Evolutionary conservation across 1,140 invertebrate species (phyloP).

Genomic region (Macrosteles quadrilineatus): DNA sequence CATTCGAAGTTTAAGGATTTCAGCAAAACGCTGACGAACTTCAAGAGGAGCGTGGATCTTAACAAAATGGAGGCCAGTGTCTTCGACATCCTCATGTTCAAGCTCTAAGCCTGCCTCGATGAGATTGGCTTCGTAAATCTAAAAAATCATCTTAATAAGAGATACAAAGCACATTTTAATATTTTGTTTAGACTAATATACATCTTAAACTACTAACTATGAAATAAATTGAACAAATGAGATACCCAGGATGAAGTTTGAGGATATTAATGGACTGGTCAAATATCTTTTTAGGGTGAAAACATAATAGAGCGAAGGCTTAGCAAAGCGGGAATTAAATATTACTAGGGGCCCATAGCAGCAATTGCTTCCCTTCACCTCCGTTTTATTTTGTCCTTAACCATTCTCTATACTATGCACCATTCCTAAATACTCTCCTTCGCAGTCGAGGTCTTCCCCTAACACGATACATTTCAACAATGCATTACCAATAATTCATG

Average conservation of each 20-base stretch:
- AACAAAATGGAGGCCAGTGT: slow-evolving; percentile 63
- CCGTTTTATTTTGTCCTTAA: too few species aligned
- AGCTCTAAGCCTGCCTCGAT: slow-evolving; percentile 65
- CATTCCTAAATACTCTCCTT: too few species aligned
- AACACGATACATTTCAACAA: too few species aligned
- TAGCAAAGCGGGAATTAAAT: not conserved
- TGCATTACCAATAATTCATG: too few species aligned
- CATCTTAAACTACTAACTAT: not conserved
- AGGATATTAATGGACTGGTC: not conserved
- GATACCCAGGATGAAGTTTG: too few species aligned
- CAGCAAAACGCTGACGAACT: slow-evolving; percentile 84
- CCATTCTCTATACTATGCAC: too few species aligned
- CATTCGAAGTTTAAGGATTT: slow-evolving; percentile 91
- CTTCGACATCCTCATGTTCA: slow-evolving; percentile 59
- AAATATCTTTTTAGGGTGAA: not conserved
- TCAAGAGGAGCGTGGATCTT: slow-evolving; percentile 84
- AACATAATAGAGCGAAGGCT: too few species aligned
- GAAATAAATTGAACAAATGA: not conserved
- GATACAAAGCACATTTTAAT: not conserved
- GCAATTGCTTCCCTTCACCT: too few species aligned
- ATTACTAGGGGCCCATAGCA: too few species aligned
- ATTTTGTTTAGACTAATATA: not conserved
- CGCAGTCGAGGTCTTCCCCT: too few species aligned
- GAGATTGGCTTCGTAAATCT: slow-evolving; percentile 67
- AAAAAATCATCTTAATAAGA: not conserved